Conservation (phyloP, 2,113 vertebrate species). For the Pipa parva region DNA sequence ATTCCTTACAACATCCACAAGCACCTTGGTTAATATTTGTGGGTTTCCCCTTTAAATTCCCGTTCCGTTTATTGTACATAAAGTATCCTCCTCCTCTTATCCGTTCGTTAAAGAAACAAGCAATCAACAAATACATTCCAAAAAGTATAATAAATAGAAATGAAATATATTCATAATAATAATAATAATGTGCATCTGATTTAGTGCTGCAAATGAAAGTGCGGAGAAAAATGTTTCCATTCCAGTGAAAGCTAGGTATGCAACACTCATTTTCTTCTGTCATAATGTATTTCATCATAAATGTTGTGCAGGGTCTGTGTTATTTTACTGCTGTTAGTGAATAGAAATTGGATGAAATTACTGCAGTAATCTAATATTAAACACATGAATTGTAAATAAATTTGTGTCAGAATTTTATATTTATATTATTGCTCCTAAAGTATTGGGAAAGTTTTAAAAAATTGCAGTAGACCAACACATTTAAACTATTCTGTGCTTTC, state of each 20-base stretch:
- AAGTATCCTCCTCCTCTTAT: neutral
- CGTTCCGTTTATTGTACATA: too few species aligned
- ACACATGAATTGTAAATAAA: neutral
- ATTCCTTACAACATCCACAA: too few species aligned
- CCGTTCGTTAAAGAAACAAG: neutral
- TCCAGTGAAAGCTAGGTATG: neutral
- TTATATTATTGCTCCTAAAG: neutral
- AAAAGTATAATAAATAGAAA: neutral
- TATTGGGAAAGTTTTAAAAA: neutral
- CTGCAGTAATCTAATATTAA: neutral
- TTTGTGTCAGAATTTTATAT: neutral
- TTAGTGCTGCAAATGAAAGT: neutral
- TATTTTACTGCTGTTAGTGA: conserved; percentile 1
- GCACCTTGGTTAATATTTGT: too few species aligned
- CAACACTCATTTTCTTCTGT: neutral
- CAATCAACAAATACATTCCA: neutral
- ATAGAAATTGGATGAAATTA: conserved; percentile 2
- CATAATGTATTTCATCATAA: neutral
- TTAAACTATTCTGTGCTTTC: neutral
- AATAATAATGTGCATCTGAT: neutral
- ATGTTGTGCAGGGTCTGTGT: neutral
- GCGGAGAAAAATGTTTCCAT: neutral
- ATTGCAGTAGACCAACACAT: neutral
- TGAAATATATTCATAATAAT: neutral
- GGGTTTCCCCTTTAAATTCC: too few species aligned